Evolutionary conservation across 2,113 vertebrate genomes (phyloP).

Genomic region (Globicephala melas): DNA sequence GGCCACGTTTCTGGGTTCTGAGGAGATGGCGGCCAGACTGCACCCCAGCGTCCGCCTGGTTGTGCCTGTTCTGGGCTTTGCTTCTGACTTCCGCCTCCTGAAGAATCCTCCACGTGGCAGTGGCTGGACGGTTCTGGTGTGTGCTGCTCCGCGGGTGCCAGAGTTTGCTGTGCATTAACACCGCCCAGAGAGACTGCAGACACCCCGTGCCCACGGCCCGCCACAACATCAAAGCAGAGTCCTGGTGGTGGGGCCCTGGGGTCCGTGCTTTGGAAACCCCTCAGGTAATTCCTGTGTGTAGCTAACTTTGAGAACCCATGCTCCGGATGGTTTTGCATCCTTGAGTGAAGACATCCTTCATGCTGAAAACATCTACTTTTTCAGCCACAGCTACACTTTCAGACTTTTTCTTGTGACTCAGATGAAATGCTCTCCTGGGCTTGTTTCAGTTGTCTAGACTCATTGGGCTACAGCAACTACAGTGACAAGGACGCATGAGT

Average conservation of each 20-base stretch:
- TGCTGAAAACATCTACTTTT: background rate
- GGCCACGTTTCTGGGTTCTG: background rate
- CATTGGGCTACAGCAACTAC: accelerated
- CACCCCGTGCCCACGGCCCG: accelerated
- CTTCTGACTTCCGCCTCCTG: background rate
- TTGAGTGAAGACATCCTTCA: background rate
- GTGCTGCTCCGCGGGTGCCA: background rate
- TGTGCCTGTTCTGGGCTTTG: background rate
- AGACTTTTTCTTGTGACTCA: too few relatives aligned
- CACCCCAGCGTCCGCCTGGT: too few relatives aligned
- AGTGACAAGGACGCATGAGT: too few relatives aligned
- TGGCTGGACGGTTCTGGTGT: background rate
- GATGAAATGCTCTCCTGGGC: too few relatives aligned
- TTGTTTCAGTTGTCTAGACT: background rate
- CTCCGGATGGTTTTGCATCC: too few relatives aligned
- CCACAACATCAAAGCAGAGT: background rate
- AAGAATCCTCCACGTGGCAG: background rate
- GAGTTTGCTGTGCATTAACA: too few relatives aligned
- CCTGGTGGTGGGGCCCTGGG: accelerated
- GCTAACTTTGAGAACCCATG: background rate
- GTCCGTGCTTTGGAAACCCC: accelerated
- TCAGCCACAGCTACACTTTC: background rate
- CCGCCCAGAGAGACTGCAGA: background rate
- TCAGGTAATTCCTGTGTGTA: accelerated
- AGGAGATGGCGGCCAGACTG: background rate